Conservation (phyloP, 2,113 vertebrate species). For the Glaucidium brasilianum region DNA sequence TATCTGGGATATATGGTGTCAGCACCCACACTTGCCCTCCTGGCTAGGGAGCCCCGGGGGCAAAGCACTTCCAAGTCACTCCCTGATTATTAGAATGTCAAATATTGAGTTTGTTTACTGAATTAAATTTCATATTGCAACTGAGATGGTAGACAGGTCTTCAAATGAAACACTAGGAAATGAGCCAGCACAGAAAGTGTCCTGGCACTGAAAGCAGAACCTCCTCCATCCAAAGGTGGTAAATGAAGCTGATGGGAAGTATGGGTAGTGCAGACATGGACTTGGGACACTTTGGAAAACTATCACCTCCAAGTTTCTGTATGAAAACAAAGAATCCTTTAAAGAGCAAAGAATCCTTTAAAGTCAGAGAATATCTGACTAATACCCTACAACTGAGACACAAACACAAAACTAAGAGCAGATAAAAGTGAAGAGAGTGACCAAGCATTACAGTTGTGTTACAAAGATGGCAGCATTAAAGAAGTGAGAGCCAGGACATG, state of each 20-base stretch:
- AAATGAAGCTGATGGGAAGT: background rate
- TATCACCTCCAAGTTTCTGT: background rate
- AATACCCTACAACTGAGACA: background rate
- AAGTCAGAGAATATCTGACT: background rate
- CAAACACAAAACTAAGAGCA: background rate
- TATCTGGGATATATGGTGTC: background rate
- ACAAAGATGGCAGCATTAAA: accelerated
- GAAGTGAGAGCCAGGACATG: background rate
- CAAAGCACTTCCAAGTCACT: background rate
- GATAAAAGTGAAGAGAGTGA: background rate
- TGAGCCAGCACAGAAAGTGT: background rate
- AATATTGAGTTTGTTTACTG: background rate
- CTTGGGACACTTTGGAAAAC: background rate
- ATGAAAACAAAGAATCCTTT: background rate
- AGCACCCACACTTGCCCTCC: background rate
- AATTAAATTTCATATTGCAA: background rate
- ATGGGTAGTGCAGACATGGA: background rate
- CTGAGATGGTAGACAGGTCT: background rate
- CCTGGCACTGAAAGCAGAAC: background rate
- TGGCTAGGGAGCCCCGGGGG: background rate
- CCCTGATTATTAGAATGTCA: background rate
- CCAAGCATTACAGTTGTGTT: background rate
- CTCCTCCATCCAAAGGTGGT: background rate
- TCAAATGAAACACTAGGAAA: background rate
- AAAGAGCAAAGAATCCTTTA: background rate